Conservation (phyloP, 2,888 invertebrate species). For the Plutella xylostella region DNA sequence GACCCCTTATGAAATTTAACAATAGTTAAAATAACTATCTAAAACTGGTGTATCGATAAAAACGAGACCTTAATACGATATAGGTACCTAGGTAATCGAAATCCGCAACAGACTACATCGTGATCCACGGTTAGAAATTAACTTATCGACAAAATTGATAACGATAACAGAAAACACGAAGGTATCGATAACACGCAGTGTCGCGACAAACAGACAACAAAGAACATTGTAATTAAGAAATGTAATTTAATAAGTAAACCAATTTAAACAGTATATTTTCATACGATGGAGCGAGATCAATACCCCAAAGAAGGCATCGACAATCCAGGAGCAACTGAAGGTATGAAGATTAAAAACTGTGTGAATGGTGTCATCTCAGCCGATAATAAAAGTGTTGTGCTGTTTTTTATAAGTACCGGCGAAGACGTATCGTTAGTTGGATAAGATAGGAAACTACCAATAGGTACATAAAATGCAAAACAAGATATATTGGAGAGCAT, state of each 20-base stretch:
- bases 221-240: constrained; percentile 12
- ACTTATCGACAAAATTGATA: constrained; percentile 26
- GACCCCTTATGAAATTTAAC: no score
- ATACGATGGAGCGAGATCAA: not conserved
- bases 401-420: no score
- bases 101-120: no score
- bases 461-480: no score
- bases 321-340: constrained; percentile 38
- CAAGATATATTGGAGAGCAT: no score
- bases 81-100: no score
- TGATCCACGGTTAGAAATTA: not conserved
- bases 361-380: no score
- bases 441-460: no score
- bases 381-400: no score
- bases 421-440: no score
- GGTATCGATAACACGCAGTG: constrained; percentile 37
- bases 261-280: constrained; percentile 1
- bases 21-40: not conserved
- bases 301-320: constrained; percentile 27
- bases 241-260: not conserved
- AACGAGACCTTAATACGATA: not conserved
- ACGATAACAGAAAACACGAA: constrained; percentile 32
- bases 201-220: constrained; percentile 33
- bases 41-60: not conserved
- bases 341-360: constrained; percentile 20